Evolutionary conservation across 2,888 invertebrate species (phyloP).

Genomic region (Cheilosia vulpina): DNA sequence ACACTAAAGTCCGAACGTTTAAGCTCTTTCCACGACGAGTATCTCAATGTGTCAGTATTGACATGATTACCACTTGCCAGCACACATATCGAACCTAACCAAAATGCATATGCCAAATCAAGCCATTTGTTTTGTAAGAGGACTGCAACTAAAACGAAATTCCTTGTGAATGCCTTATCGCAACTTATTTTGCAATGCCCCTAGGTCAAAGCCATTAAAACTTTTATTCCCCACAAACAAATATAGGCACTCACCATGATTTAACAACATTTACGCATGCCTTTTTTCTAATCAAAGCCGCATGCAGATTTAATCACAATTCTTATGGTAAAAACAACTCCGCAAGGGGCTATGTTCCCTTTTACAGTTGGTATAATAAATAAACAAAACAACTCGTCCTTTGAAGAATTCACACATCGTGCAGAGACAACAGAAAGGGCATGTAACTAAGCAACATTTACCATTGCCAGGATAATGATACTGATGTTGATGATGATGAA

Average conservation of each 20-base stretch:
- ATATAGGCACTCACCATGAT: background rate
- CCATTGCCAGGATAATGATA: conserved; percentile 68
- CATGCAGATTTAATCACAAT: conserved; percentile 42
- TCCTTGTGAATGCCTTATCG: conserved; percentile 6
- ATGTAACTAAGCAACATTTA: conserved; percentile 45
- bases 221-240: conserved; percentile 1
- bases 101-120: too few relatives aligned
- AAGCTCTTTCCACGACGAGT: too few relatives aligned
- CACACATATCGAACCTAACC: too few relatives aligned
- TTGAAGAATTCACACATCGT: conserved; percentile 45
- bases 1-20: too few relatives aligned
- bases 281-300: conserved; percentile 45
- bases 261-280: conserved; percentile 5
- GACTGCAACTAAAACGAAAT: too few relatives aligned
- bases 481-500: conserved; percentile 74
- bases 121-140: too few relatives aligned
- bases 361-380: conserved; percentile 2
- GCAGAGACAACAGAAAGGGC: conserved; percentile 18
- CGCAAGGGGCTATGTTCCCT: background rate
- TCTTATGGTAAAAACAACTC: conserved; percentile 19
- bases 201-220: conserved; percentile 3
- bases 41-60: too few relatives aligned
- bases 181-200: conserved; percentile 12
- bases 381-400: conserved; percentile 35
- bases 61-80: too few relatives aligned